phyloP scores from a whole-genome alignment of 2,113 vertebrate species.

The Cryptotis parvus region DNA sequence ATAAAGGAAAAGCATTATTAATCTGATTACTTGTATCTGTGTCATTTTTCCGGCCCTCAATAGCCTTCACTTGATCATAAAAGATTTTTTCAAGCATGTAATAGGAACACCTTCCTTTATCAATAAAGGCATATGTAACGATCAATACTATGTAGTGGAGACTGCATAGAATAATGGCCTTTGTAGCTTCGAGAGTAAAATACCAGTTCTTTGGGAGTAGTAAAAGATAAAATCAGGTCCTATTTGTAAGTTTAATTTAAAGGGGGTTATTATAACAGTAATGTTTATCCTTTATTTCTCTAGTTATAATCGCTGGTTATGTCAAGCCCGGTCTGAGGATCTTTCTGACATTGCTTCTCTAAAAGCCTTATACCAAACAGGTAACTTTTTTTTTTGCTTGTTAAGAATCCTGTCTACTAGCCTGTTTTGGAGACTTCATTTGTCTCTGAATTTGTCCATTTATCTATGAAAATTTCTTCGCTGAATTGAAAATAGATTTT shows the following conservation, averaged over 20 bases:
- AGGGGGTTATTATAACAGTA: conserved; percentile 8
- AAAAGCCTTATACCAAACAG: conserved; percentile 98
- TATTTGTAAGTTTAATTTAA: conserved; percentile 8
- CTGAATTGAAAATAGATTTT: neutral
- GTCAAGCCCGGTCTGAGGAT: conserved; percentile 96
- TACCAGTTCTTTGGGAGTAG: neutral
- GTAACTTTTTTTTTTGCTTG: conserved; percentile 84
- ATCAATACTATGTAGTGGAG: neutral
- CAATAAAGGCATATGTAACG: neutral
- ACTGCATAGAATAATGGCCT: neutral
- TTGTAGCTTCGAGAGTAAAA: neutral
- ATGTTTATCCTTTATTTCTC: conserved; percentile 70
- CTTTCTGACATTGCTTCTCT: conserved; percentile 97
- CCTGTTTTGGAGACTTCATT: neutral
- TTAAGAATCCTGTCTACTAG: neutral
- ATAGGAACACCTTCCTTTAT: neutral
- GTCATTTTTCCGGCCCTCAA: neutral
- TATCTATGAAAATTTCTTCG: conserved; percentile 8
- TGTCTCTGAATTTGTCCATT: conserved; percentile 26
- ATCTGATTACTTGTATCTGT: conserved; percentile 5
- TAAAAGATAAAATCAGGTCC: neutral
- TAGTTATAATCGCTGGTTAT: conserved; percentile 98
- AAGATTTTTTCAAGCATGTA: neutral
- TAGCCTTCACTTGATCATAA: conserved; percentile 5
- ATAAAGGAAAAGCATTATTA: conserved; percentile 16